Evolutionary conservation across 1,140 invertebrate species (phyloP), one percentile per base, ranked within the genome.

Genomic region (Drosophila nigromelanica): DNA sequence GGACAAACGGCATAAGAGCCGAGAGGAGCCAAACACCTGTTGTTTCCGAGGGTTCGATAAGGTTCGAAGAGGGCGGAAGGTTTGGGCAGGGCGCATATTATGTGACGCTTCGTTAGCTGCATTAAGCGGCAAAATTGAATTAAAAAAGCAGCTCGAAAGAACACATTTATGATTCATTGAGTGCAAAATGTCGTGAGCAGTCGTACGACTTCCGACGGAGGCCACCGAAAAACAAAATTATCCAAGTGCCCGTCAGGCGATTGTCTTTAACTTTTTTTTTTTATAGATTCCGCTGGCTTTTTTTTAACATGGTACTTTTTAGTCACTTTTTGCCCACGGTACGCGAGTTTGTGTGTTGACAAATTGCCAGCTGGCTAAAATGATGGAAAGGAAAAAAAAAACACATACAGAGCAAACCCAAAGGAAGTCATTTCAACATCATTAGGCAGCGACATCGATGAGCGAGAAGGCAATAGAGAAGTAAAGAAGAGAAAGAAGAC

Each of bases 161-260:
- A 30, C 15, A 27, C 52, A 82, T 83, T 83, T 76, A 79, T 83
- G 76, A 83, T 79, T 79, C 80, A 82, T 83, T 83, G 80, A 85
- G 80, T 83, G 80, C 80, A 83, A 83, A 82, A 76, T 83, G 76
- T 78, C 72, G 62, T 61, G 54, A 42, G 64, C 70, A 71, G 66
- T 63, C 63, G 66, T 86, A 62, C 68, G 60, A 85, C 80, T 83
- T 83, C 76, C 81, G 81, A 33, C 72, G 60, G 45, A 43, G 27
- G 45, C 45, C 64, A 61, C 48, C 63, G 33, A 69, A 61, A 64
- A 35, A 50, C 48, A 70, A 70, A 61, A 54, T 60, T 68, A 68
- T 60, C 47, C 27, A 73, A 66, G 62, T 67, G 72, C 47, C 71
- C 59, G 73, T 76, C 63, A 47, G 62, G 59, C 78, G 43, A 55